Percentiles rank a stretch among this genome's conserved stretches.
Evolutionary conservation across 2,797 vertebrate genomes (phyloP).

Genomic region (Chromis chromis): DNA sequence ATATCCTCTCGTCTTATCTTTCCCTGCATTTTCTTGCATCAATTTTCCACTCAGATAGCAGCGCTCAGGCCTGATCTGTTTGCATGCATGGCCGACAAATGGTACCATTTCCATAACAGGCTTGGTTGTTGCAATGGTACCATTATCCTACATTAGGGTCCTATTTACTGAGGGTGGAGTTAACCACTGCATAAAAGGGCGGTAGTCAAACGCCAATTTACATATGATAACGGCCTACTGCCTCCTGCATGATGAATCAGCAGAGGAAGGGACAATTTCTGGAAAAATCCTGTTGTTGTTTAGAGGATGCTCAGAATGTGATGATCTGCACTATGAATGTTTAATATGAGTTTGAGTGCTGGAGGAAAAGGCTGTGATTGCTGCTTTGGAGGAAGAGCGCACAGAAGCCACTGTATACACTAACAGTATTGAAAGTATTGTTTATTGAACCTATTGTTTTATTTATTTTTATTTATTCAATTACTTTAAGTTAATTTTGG

Average conservation of each 20-base stretch:
- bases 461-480: no score
- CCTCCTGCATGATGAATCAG: conserved; percentile 13
- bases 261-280: neutral
- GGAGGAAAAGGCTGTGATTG: neutral
- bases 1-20: conserved; percentile 36
- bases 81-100: conserved; percentile 38
- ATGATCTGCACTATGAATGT: conserved; percentile 19
- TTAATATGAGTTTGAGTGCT: neutral
- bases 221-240: conserved; percentile 42
- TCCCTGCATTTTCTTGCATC: conserved; percentile 21
- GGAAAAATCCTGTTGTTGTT: conserved; percentile 22
- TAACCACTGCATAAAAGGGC: conserved; percentile 25
- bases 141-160: conserved; percentile 43
- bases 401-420: neutral
- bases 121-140: conserved; percentile 69
- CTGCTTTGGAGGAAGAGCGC: conserved; percentile 4
- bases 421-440: neutral
- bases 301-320: conserved; percentile 5
- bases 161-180: conserved; percentile 48
- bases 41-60: conserved; percentile 36
- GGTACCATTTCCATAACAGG: conserved; percentile 59
- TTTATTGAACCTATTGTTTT: neutral
- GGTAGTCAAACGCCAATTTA: conserved; percentile 49
- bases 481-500: no score
- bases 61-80: conserved; percentile 52